Conservation (phyloP, 2,888 invertebrate species). For the Lochmaea crataegi region DNA sequence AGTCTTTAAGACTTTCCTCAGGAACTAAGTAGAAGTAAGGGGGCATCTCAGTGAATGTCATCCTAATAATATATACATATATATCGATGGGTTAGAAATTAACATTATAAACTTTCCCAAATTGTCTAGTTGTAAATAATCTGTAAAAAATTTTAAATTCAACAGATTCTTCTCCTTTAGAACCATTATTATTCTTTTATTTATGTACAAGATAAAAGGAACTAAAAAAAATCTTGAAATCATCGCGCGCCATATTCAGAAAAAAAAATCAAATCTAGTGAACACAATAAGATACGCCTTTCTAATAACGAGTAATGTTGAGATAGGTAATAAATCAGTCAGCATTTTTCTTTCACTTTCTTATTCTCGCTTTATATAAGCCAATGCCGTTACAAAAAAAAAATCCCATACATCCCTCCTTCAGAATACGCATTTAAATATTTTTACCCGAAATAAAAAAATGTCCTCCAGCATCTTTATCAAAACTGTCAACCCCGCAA, state of each 20-base stretch:
- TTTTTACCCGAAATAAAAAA: background rate
- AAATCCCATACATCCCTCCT: background rate
- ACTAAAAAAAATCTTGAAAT: background rate
- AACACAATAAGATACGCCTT: background rate
- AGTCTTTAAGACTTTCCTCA: too few species aligned
- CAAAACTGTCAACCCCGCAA: constrained; percentile 1
- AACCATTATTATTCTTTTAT: background rate
- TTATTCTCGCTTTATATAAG: background rate
- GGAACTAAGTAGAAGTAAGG: too few species aligned
- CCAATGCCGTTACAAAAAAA: background rate
- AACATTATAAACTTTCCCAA: too few species aligned
- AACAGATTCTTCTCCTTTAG: background rate
- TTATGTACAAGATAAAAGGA: too few species aligned
- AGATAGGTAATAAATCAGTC: constrained; percentile 5
- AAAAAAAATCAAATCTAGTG: background rate
- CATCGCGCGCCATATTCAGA: background rate
- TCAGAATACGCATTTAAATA: constrained; percentile 1
- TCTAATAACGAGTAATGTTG: background rate
- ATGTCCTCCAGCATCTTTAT: background rate
- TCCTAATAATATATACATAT: too few species aligned
- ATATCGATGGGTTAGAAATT: too few species aligned
- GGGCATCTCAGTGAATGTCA: too few species aligned
- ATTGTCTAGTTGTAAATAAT: too few species aligned
- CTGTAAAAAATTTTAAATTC: too few species aligned
- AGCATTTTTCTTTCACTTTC: background rate